Percentiles rank a stretch among this genome's conserved stretches.
Evolutionary conservation across 2,113 vertebrate genomes (phyloP).

Genomic region (Megaceryle torquata): DNA sequence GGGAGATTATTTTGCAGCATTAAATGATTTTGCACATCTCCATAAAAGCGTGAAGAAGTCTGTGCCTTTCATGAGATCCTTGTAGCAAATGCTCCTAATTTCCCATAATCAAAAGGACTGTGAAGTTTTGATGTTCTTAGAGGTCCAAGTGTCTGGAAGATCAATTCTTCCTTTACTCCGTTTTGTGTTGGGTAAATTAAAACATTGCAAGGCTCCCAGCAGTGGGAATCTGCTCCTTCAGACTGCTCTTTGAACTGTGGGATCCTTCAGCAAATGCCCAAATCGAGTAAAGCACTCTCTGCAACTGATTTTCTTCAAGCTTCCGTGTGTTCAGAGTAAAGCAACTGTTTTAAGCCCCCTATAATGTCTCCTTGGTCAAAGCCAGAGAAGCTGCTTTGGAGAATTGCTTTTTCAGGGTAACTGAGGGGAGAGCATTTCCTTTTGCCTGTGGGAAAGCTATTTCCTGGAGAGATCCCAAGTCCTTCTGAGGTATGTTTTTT

Average conservation of each 20-base stretch:
- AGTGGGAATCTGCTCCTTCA: not conserved
- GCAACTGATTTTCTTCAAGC: not conserved
- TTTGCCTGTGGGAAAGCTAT: conserved; percentile 6
- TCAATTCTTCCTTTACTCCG: not conserved
- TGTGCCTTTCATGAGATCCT: conserved; percentile 14
- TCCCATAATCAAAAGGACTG: conserved; percentile 22
- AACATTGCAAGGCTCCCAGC: not conserved
- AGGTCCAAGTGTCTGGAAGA: not conserved
- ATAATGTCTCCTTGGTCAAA: not conserved
- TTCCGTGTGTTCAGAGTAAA: not conserved
- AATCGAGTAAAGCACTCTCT: not conserved
- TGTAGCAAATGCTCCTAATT: conserved; percentile 47
- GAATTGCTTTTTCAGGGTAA: not conserved
- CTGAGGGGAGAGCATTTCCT: not conserved
- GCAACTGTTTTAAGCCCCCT: not conserved
- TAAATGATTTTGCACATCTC: conserved; percentile 20
- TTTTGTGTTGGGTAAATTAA: not conserved
- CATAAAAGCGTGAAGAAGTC: not conserved
- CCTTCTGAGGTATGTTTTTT: not conserved
- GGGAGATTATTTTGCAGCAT: conserved; percentile 23
- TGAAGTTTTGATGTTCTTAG: conserved; percentile 20
- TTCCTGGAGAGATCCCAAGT: not conserved
- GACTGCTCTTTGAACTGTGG: not conserved
- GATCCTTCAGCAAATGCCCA: not conserved
- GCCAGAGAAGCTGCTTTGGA: not conserved